Conservation (phyloP, 2,888 invertebrate species). For the Embidobia sp. region DNA sequence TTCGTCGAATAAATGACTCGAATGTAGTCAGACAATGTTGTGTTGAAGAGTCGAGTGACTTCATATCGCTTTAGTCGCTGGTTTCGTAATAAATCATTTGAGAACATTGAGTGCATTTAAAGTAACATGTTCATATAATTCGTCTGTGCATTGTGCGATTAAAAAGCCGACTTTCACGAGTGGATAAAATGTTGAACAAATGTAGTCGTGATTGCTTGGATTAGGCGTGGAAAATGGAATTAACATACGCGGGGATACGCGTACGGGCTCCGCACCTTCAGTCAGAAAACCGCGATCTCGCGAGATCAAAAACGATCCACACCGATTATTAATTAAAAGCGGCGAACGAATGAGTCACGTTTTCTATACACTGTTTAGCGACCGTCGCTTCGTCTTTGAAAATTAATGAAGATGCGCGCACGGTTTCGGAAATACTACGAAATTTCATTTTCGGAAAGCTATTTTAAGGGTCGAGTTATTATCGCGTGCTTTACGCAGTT, state of each 20-base stretch:
- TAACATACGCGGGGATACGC: background rate
- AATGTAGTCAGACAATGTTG: conserved; percentile 1
- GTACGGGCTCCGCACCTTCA: no score
- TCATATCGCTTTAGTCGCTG: conserved; percentile 17
- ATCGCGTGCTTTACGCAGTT: no score
- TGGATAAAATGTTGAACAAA: conserved; percentile 14
- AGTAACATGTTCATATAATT: conserved; percentile 40
- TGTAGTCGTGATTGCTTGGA: conserved; percentile 8
- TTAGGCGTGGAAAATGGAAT: conserved; percentile 9
- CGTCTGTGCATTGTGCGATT: conserved; percentile 1
- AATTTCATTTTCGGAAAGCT: no score
- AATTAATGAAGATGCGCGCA: no score
- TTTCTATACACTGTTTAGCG: no score
- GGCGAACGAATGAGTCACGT: no score
- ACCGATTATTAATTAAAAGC: no score
- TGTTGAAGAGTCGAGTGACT: conserved; percentile 27
- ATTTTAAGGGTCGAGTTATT: no score
- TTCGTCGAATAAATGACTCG: conserved; percentile 11
- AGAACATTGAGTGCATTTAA: conserved; percentile 36
- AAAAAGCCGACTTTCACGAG: conserved; percentile 25
- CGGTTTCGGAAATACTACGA: no score
- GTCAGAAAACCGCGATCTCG: no score
- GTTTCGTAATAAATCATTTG: conserved; percentile 39
- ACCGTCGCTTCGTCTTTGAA: no score
- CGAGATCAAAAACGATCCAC: no score